phyloP scores from a whole-genome alignment of 2,797 vertebrate genomes.

The Poecilia wingei region DNA sequence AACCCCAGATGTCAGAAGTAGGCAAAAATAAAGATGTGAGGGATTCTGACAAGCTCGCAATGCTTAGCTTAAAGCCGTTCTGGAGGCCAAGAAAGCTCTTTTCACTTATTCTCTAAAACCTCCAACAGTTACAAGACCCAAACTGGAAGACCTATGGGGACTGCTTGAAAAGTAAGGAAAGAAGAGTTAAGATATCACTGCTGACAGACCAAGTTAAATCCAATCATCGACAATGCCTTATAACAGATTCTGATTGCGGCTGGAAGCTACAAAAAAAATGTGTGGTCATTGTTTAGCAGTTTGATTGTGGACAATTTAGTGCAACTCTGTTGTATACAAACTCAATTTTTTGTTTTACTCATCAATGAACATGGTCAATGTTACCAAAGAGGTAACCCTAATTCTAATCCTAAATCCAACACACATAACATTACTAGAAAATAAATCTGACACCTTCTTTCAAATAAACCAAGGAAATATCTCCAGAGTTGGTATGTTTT shows the following conservation, averaged over 20 bases:
- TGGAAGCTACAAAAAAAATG: background rate
- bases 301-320: background rate
- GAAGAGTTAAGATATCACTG: background rate
- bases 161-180: background rate
- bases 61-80: background rate
- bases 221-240: background rate
- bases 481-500: background rate
- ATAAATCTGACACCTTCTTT: background rate
- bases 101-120: background rate
- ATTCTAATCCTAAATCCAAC: background rate
- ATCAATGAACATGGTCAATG: background rate
- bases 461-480: background rate
- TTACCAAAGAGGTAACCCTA: background rate
- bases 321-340: background rate
- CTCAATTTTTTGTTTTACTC: background rate
- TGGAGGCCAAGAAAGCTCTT: background rate
- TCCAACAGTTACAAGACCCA: background rate
- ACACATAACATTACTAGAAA: background rate
- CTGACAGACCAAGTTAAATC: slow-evolving; percentile 7
- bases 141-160: slow-evolving; percentile 4
- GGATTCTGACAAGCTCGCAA: slow-evolving; percentile 3
- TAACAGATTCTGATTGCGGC: background rate
- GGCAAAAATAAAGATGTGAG: background rate
- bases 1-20: background rate
- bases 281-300: background rate